Conservation (phyloP, 2,113 vertebrate species). For the Spea multiplicata region DNA sequence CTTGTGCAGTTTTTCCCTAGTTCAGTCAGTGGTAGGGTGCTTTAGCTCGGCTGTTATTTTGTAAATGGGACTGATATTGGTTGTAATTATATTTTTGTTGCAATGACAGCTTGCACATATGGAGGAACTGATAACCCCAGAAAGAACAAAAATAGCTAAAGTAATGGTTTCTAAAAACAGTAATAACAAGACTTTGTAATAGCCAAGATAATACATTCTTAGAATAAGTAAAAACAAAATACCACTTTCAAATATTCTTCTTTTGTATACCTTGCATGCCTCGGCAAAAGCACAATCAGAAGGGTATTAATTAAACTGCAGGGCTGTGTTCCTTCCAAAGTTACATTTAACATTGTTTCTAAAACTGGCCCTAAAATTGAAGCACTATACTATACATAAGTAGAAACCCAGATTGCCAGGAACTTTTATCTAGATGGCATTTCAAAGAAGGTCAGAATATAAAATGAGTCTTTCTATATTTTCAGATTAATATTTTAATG, state of each 20-base stretch:
- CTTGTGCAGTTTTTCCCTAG: too few relatives aligned
- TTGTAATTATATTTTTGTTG: too few relatives aligned
- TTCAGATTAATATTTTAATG: not conserved
- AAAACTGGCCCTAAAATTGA: not conserved
- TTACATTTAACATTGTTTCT: not conserved
- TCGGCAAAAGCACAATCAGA: too few relatives aligned
- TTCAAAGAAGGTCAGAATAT: not conserved
- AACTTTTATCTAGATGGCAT: not conserved
- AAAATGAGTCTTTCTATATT: not conserved
- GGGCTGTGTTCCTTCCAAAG: not conserved
- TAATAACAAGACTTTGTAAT: constrained; percentile 9
- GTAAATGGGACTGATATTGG: too few relatives aligned
- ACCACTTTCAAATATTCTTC: too few relatives aligned
- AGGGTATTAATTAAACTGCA: too few relatives aligned
- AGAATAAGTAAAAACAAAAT: too few relatives aligned
- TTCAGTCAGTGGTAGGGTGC: too few relatives aligned
- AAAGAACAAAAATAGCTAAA: not conserved
- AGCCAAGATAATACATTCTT: not conserved
- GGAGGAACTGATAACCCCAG: not conserved
- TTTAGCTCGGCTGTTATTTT: too few relatives aligned
- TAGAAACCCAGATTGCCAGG: not conserved
- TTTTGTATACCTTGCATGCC: too few relatives aligned
- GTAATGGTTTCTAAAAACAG: not conserved
- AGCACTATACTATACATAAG: not conserved
- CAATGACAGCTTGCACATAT: not conserved